These are phyloP conservation scores for Girardinichthys multiradiatus DNA, from an alignment of 2,113 vertebrate genomes.

Conservation along the genomic window DNA sequence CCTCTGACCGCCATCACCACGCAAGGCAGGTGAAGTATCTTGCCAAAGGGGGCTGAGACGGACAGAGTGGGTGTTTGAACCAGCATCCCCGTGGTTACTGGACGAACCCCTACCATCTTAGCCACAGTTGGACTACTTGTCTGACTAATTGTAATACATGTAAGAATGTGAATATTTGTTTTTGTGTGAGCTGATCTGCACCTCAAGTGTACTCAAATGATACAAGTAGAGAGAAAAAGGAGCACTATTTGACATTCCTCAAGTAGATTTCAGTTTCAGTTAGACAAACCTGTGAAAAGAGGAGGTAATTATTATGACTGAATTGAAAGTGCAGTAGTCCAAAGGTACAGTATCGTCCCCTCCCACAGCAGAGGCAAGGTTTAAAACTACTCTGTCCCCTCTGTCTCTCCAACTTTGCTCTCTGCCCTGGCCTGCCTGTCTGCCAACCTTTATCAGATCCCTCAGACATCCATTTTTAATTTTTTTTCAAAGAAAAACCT, in stretches of 20 bases:
- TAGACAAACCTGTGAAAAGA: slow-evolving; percentile 32
- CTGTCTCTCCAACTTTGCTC: slow-evolving; percentile 75
- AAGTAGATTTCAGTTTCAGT: slow-evolving; percentile 29
- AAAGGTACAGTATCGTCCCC: slow-evolving; percentile 74
- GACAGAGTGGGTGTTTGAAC: too few species aligned
- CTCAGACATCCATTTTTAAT: slow-evolving; percentile 40
- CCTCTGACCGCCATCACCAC: too few species aligned
- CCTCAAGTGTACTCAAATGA: background rate
- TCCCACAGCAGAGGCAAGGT: slow-evolving; percentile 65
- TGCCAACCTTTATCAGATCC: slow-evolving; percentile 41
- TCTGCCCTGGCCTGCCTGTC: slow-evolving; percentile 58
- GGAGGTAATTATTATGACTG: slow-evolving; percentile 71
- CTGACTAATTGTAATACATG: too few species aligned
- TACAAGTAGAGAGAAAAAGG: slow-evolving; percentile 4
- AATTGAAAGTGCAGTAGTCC: slow-evolving; percentile 64
- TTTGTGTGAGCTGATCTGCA: background rate
- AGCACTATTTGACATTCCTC: slow-evolving; percentile 3
- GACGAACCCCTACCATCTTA: too few species aligned
- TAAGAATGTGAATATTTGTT: too few species aligned
- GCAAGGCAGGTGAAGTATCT: too few species aligned
- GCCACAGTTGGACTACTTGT: too few species aligned
- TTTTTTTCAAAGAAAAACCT: slow-evolving; percentile 38
- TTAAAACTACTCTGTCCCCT: slow-evolving; percentile 69
- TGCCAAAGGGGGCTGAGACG: too few species aligned
- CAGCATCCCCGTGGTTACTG: too few species aligned